Evolutionary conservation across 2,113 vertebrate species (phyloP), one percentile per base, ranked within the genome.

Genomic region (Pungitius pungitius): DNA sequence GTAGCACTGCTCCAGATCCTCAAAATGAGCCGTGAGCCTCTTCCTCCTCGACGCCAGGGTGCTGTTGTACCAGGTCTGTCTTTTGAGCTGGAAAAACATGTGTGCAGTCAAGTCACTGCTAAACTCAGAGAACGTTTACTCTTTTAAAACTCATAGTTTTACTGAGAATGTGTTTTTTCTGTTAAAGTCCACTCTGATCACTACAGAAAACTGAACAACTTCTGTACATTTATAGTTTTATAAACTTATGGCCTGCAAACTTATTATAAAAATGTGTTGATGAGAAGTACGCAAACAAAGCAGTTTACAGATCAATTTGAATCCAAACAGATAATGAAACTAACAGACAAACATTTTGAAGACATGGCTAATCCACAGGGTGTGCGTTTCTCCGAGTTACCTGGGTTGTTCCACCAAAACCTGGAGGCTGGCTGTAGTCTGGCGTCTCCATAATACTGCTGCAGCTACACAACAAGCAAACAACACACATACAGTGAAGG

Each of bases 1-100:
- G 90, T 99, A 99, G 91, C 97, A 99, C 79, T 99, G 98, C 80
- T 99, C 98, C 7, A 99, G 92, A 91, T 99, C 97, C 84, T 99
- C 98, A 89, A 99, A 99, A 60, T 99, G 98, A 85, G 97, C 98
- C 0, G 96, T 98, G 63, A 99, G 94, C 73, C 97, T 93, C 90
- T 99, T 99, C 82, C 97, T 94, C 42, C 97, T 93, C 0, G 98
- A 99, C 0, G 98, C 97, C 52, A 99, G 90, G 0, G 97, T 99
- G 92, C 96, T 99, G 86, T 98, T 99, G 86, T 99, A 98, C 96
- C 97, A 99, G 0, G 96, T 97, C 84, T 99, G 97, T 64, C 97
- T 96, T 86, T 99, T 99, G 60, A 96, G 96, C 97, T 99, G 73
- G 2, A 18, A 67, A 75, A 64, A 68, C 3, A 63, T 64, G 0